Evolutionary conservation across 2,797 vertebrate genomes (phyloP), one percentile per base, ranked within the genome.

Genomic region (Rhinoraja longicauda): DNA sequence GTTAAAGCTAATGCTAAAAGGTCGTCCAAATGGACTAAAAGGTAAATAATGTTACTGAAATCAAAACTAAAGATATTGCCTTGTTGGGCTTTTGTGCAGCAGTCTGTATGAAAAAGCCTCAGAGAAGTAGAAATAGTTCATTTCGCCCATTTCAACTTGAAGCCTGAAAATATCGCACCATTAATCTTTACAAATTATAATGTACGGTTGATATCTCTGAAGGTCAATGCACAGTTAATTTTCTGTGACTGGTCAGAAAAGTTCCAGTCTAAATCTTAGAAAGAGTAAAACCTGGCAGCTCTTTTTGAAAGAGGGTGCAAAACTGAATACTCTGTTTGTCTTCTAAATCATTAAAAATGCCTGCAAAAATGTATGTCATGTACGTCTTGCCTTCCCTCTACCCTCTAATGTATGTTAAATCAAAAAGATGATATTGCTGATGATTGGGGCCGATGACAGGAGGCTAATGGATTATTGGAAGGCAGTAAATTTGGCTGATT

Each of bases 401-500:
- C 17, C 2, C 15, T 64, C n/a, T 19, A n/a, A 21, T 64, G 29
- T 67, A 75, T 26, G 39, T 53, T 53, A 73, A 72, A 73, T 92
- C 70, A 75, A 75, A 92, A 92, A 73, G 64, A 45, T 73, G 39
- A 53, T 92, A 29, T 53, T 67, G 70, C 1, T 12, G 70, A 53
- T 92, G 24, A 75, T 73, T 73, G 36, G 39, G 13, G 36, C 19
- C 73, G 67, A 45, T 91, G 67, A 29, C 62, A 67, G 29, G 32
- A 88, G 59, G 59, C 84, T 91, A 67, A 91, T 45, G 36, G 67
- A 91, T 91, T 91, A 91, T 91, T 91, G 39, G 62, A 24, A 53
- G 67, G 45, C 9, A 45, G 36, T 73, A 88, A 88, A 88, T 67
- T 32, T 32, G 39, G 90, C 67, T 73, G 67, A 91, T 91, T 73